Evolutionary conservation across 2,797 vertebrate species (phyloP).

Genomic region (Uromys caudimaculatus): DNA sequence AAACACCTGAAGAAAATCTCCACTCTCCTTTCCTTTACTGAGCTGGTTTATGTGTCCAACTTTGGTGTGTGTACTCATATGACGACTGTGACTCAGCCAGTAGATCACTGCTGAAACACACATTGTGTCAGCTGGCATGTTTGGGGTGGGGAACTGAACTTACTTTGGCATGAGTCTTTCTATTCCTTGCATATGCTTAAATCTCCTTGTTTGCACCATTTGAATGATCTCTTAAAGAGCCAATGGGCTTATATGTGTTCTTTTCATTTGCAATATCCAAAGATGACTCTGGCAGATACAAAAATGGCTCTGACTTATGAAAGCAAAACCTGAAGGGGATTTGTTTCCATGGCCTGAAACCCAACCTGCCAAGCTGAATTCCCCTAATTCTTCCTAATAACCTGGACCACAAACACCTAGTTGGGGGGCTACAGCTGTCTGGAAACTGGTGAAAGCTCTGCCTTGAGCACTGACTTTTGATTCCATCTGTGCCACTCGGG

Average conservation of each 20-base stretch:
- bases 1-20: not conserved
- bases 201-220: not conserved
- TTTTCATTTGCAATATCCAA: not conserved
- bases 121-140: not conserved
- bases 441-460: not conserved
- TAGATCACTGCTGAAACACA: not conserved
- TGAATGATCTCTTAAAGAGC: not conserved
- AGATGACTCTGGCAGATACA: not conserved
- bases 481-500: not conserved
- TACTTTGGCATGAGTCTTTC: not conserved
- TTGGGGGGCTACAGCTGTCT: not conserved
- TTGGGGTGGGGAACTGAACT: not conserved
- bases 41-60: not conserved
- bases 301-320: not conserved
- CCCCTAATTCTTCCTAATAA: not conserved
- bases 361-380: not conserved
- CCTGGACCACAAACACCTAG: not conserved
- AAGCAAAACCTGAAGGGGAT: not conserved
- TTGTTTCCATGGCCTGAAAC: not conserved
- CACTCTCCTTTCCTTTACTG: not conserved
- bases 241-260: not conserved
- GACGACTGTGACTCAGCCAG: not conserved
- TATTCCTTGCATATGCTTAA: not conserved
- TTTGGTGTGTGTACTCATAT: not conserved
- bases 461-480: not conserved